These are phyloP conservation scores for Porphyrio hochstetteri DNA, from an alignment of 2,113 vertebrate species.

Conservation along the genomic window DNA sequence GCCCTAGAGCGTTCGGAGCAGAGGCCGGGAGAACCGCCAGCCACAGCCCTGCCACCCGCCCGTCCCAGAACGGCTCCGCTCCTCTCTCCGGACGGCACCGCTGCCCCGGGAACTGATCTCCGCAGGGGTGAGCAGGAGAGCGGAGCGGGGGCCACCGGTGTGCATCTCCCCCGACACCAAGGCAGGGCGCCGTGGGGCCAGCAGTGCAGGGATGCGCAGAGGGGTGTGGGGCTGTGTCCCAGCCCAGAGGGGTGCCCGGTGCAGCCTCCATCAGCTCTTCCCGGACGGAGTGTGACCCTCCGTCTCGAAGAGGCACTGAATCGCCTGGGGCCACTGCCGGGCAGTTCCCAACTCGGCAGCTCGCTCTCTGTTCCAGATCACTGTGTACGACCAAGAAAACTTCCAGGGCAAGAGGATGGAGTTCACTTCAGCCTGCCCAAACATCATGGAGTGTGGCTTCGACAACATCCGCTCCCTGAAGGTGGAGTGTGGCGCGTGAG, in stretches of 20 bases:
- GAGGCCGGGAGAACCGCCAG: slow-evolving; percentile 55
- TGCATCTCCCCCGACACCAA: neutral
- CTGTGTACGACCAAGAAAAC: slow-evolving; percentile 93
- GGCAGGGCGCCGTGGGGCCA: neutral
- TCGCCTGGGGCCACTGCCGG: neutral
- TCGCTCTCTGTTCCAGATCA: slow-evolving; percentile 80
- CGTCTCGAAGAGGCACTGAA: neutral
- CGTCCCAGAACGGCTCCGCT: slow-evolving; percentile 37
- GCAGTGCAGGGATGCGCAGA: slow-evolving; percentile 23
- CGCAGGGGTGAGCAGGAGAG: slow-evolving; percentile 54
- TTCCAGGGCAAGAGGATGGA: slow-evolving; percentile 95
- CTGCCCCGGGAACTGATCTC: slow-evolving; percentile 50
- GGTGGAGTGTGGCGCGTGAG: slow-evolving; percentile 95
- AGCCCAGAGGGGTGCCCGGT: neutral
- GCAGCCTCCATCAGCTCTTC: neutral
- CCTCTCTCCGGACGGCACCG: slow-evolving; percentile 25
- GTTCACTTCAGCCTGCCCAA: slow-evolving; percentile 90
- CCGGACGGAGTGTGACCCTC: neutral
- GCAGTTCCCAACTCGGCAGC: neutral
- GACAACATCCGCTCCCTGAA: slow-evolving; percentile 92
- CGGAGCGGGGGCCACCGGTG: neutral
- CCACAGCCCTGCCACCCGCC: slow-evolving; percentile 46
- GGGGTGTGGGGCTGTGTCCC: neutral
- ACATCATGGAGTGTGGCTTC: slow-evolving; percentile 87
- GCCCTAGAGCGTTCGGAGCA: slow-evolving; percentile 60